Evolutionary conservation across 2,113 vertebrate genomes (phyloP).

Genomic region (Hydropotes inermis): DNA sequence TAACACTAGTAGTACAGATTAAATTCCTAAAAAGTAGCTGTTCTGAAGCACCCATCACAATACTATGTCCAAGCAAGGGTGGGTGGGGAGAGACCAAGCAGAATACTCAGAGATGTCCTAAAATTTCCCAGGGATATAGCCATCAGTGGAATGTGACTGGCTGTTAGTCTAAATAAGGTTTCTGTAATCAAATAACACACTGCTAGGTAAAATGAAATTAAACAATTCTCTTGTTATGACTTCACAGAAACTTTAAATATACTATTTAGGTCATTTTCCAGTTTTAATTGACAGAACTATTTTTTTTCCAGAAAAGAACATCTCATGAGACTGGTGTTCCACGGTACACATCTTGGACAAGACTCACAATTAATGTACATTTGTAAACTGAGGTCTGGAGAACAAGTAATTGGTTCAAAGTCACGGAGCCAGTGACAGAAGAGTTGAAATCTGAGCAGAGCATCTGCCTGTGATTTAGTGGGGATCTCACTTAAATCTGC

Average conservation of each 20-base stretch:
- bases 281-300: not conserved
- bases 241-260: not conserved
- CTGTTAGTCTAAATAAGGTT: not conserved
- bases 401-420: constrained; percentile 1
- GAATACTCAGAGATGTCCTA: constrained; percentile 1
- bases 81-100: not conserved
- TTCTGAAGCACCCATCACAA: constrained; percentile 7
- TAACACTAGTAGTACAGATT: not conserved
- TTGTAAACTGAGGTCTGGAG: not conserved
- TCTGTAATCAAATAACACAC: not conserved
- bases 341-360: constrained; percentile 5
- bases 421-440: not conserved
- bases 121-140: not conserved
- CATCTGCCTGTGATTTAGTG: not conserved
- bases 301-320: not conserved
- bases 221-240: not conserved
- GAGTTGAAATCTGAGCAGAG: not conserved
- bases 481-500: not conserved
- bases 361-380: not conserved
- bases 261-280: not conserved
- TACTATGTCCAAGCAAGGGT: not conserved
- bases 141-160: not conserved
- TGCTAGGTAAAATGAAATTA: constrained; percentile 30
- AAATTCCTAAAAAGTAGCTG: constrained; percentile 19
- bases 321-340: not conserved